Conservation (phyloP, 2,888 invertebrate genomes). For the Ophioninae sp. region DNA sequence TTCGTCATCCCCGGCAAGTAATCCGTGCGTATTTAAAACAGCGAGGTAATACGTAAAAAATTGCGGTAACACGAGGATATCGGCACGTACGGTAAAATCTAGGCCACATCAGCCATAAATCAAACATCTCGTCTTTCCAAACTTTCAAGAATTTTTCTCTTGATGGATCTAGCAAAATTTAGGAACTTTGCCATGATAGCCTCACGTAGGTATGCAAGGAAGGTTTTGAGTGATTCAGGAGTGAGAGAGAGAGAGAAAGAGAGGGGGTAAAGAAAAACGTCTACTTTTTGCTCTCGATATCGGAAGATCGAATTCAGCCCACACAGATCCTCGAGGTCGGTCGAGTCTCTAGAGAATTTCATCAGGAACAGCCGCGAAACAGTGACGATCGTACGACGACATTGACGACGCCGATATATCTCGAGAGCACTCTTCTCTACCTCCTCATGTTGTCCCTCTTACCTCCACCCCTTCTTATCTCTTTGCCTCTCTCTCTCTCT, state of each 20-base stretch:
- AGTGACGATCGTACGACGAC: slow-evolving; percentile 63
- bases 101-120: too few species aligned
- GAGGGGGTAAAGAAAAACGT: slow-evolving; percentile 4
- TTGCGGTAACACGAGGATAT: too few species aligned
- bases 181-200: neutral
- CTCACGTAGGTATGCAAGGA: slow-evolving; percentile 31
- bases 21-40: too few species aligned
- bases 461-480: neutral
- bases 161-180: neutral
- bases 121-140: neutral
- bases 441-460: slow-evolving; percentile 61
- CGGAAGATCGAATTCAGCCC: slow-evolving; percentile 34
- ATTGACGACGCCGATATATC: slow-evolving; percentile 55
- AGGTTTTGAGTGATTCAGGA: slow-evolving; percentile 32
- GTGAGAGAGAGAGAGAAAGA: too few species aligned
- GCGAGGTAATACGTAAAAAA: too few species aligned
- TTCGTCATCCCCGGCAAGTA: too few species aligned
- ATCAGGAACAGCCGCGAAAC: slow-evolving; percentile 64
- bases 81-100: too few species aligned
- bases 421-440: slow-evolving; percentile 52
- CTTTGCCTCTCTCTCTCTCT: slow-evolving; percentile 1
- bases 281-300: slow-evolving; percentile 26
- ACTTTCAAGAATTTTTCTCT: neutral
- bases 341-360: slow-evolving; percentile 56
- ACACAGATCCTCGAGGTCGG: slow-evolving; percentile 27